A percentile compares a stretch with the other conserved stretches of the same genome.
phyloP scores from a whole-genome alignment of 2,113 vertebrate species.

The Mohoua ochrocephala region DNA sequence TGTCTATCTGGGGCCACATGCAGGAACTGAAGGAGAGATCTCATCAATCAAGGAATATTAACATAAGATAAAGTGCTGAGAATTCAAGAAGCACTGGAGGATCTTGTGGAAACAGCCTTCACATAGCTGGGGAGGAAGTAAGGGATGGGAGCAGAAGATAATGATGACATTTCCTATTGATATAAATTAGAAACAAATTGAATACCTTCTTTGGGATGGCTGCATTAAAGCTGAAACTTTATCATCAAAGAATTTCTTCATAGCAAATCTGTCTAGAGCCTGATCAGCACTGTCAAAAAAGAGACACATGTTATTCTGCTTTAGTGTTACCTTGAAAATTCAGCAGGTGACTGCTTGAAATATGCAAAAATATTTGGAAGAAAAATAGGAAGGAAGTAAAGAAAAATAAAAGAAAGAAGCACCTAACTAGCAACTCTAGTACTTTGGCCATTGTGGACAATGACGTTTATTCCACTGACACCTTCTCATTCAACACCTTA shows the following conservation, averaged over 20 bases:
- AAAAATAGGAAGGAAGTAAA: background rate
- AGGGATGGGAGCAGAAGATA: background rate
- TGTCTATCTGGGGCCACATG: background rate
- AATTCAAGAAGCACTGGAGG: background rate
- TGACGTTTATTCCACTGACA: background rate
- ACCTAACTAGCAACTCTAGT: background rate
- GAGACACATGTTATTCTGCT: background rate
- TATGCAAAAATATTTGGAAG: background rate
- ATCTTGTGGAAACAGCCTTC: background rate
- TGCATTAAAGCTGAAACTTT: conserved; percentile 95
- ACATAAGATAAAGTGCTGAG: background rate
- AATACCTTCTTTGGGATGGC: conserved; percentile 93
- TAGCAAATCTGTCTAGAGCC: conserved; percentile 94
- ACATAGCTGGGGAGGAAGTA: background rate
- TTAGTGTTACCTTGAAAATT: background rate
- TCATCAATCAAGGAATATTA: background rate
- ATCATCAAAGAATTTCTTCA: conserved; percentile 98
- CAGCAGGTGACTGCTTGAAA: background rate
- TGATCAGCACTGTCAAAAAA: conserved; percentile 87
- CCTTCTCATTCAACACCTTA: background rate
- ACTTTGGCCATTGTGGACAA: background rate
- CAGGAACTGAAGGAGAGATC: background rate
- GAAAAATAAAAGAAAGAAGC: background rate
- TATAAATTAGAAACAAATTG: background rate
- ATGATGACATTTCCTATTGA: background rate